Base-by-base conservation (phyloP, 2,888 invertebrate genomes). In the Volucella inanis region DNA sequence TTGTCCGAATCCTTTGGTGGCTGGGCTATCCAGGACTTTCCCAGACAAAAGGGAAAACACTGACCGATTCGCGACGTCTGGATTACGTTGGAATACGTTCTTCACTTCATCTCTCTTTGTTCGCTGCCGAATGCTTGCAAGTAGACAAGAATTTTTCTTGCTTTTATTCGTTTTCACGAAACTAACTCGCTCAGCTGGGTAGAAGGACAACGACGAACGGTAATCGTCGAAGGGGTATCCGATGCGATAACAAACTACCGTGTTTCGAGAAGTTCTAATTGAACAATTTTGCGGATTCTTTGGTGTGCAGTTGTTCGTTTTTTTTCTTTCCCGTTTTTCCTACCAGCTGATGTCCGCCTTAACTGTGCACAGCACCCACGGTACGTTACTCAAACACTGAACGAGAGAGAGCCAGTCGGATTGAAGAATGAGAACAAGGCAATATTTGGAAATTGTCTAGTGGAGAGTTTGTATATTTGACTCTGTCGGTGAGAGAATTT, bases 351-450 rank as follows among this genome's bases (percentile, higher is more conserved):
- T 81, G 70, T 64, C 74, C 31, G 75, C 84, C 62, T 80, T 77
- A 31, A 31, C 31, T 31, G 31, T 31, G 31, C 31, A 71, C 68
- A 86, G 75, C 88, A 87, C 85, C 22, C 87, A 87, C 85, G 74
- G 80, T 85, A 62, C 78, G 81, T 79, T 77, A 86, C 87, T 87
- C 83, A 86, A 87, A 79, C 87, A 88, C 86, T 85, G 52, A 85
- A 67, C 64, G 11, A 15, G 75, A 80, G 75, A 84, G 31, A 31
- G 6, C 6, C 31, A 31, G 31, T 6, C 0, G 31, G 4, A 43
- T 72, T 74, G 61, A 54, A 18, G 47, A 78, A 79, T 15, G 70
- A 79, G 70, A 70, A 80, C 45, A 22, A 57, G 52, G 52, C 15
- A 70, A 54, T 82, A n/a, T 65, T 52, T 65, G 54, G 31, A 31